Base-by-base conservation (phyloP, 2,113 vertebrate genomes). In the Muscicapa adusta region DNA sequence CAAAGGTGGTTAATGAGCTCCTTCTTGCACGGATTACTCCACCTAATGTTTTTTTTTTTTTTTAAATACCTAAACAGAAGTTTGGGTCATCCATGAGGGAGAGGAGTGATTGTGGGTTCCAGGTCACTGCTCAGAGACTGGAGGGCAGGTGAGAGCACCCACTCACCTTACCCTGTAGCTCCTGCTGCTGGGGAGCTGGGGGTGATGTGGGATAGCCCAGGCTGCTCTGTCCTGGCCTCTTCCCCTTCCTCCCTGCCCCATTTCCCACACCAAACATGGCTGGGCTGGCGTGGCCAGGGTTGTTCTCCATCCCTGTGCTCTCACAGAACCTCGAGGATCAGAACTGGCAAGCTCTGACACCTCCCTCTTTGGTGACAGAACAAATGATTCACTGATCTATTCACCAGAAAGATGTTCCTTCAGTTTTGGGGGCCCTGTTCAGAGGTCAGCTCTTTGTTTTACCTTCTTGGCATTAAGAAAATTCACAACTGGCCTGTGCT, bases 401-500 rank as follows among this genome's bases (percentile, higher is more conserved):
- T 86, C 53, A 53, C 40, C 19, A 29, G 45, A 61, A 61, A 43
- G 51, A 25, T 29, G 3, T 58, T 78, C 24, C 58, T 68, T 33
- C 28, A 6, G 0, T 14, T 53, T 24, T 14, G 9, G 3, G 31
- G 18, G 28, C 10, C 20, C 57, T n/a, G 5, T 36, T 50, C 8
- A 43, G 25, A 50, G 15, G 8, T 58, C 5, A 2, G 31, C 23
- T 65, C 36, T 43, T 18, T 40, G 11, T 36, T 88, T 88, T 13
- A 17, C 31, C 28, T 74, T 66, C 51, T 28, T 56, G 40, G 10
- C 5, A 2, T 63, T 36, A 54, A 7, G 12, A 60, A 73, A 60
- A 50, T 36, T 56, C 2, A 0, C 0, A 0, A 7, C 23, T 43
- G 33, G 17, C 38, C 73, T 6, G 1, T 88, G 78, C 68, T 2